Conservation (phyloP, 30 jellyfish, hydroid and myxozoan genomes). For the Mastigias papua region DNA sequence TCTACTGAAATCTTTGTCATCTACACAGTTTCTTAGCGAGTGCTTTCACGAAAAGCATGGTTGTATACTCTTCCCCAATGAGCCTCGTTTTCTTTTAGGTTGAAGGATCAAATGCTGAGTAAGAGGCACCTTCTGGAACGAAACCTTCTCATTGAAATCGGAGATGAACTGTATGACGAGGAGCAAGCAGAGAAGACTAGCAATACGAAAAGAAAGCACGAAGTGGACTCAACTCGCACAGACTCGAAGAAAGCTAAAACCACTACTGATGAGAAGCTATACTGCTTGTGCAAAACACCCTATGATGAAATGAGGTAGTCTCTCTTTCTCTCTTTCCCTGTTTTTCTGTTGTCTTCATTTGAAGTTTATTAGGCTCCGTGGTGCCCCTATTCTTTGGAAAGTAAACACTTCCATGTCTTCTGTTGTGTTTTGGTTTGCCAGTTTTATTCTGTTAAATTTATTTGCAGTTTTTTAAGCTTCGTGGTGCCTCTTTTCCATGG, state of each 20-base stretch:
- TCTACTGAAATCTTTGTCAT: no score
- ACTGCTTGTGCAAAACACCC: constrained; percentile 95
- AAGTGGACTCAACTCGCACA: constrained; percentile 16
- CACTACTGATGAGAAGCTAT: constrained; percentile 63
- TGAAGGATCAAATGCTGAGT: constrained; percentile 60
- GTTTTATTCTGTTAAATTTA: no score
- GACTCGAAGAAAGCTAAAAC: constrained; percentile 15
- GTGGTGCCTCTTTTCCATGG: no score
- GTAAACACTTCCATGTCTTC: no score
- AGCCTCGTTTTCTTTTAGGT: constrained; percentile 6
- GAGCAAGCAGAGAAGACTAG: constrained; percentile 8
- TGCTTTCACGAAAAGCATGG: no score
- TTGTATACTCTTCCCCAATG: not conserved
- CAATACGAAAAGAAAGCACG: constrained; percentile 54
- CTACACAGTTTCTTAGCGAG: no score
- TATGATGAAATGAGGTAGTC: constrained; percentile 90
- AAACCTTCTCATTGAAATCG: constrained; percentile 56
- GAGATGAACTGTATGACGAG: constrained; percentile 58
- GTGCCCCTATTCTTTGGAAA: no score
- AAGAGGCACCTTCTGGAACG: constrained; percentile 76
- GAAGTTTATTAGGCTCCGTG: no score
- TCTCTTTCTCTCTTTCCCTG: no score
- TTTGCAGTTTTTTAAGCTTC: no score
- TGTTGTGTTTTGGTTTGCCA: no score
- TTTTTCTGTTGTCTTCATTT: no score